Evolutionary conservation across 2,888 invertebrate species (phyloP).

Genomic region (Phania funesta): DNA sequence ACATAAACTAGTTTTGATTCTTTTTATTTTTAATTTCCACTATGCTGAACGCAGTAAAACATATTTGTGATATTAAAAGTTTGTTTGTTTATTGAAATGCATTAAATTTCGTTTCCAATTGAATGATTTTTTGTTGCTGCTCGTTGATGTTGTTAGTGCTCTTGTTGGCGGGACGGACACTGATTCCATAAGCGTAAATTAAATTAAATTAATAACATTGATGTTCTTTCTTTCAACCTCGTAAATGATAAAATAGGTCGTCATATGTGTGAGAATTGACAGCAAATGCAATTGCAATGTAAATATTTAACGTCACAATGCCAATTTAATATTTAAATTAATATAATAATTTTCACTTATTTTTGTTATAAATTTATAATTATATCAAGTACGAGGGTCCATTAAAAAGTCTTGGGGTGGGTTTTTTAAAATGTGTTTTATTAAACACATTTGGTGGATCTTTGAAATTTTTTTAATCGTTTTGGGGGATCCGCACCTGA

Average conservation of each 20-base stretch:
- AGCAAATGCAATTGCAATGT: background rate
- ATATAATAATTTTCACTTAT: background rate
- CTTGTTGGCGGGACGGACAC: slow-evolving; percentile 3
- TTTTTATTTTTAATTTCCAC: slow-evolving; percentile 30
- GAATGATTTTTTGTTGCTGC: slow-evolving; percentile 44
- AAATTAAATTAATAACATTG: slow-evolving; percentile 46
- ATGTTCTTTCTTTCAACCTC: slow-evolving; percentile 1
- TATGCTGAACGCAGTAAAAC: slow-evolving; percentile 39
- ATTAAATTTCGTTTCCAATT: slow-evolving; percentile 50
- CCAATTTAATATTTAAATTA: slow-evolving; percentile 39
- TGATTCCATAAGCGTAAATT: slow-evolving; percentile 43
- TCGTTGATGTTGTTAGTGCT: background rate
- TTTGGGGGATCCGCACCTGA: no score
- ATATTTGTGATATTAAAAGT: slow-evolving; percentile 46
- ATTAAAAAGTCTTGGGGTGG: no score
- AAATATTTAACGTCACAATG: slow-evolving; percentile 23
- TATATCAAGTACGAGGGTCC: no score
- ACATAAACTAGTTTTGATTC: background rate
- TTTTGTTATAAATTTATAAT: background rate
- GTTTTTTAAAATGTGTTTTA: no score
- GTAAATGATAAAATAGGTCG: slow-evolving; percentile 24
- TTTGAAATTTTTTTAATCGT: no score
- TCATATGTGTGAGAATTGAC: background rate
- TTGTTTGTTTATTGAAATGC: slow-evolving; percentile 56
- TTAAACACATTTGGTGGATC: background rate